Evolutionary conservation across 2,113 vertebrate genomes (phyloP).

Genomic region (Pituophis catenifer): DNA sequence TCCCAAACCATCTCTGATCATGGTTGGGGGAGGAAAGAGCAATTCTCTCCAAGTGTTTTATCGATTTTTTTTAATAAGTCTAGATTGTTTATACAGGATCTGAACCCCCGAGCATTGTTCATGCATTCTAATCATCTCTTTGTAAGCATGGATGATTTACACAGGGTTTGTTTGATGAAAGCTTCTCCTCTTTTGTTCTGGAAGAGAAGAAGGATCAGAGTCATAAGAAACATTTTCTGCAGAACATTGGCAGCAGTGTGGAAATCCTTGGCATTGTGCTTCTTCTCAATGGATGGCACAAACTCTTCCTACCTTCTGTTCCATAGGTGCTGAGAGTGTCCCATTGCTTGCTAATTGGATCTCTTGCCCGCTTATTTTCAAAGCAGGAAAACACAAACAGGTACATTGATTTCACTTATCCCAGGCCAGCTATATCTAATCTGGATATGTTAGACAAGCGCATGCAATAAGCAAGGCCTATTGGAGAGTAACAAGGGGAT

Average conservation of each 20-base stretch:
- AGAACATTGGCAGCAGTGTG: background rate
- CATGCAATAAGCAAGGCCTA: background rate
- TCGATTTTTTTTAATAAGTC: background rate
- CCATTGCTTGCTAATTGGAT: background rate
- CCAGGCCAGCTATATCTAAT: background rate
- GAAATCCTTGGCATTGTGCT: rapidly evolving
- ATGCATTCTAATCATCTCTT: background rate
- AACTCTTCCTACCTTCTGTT: background rate
- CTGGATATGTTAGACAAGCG: background rate
- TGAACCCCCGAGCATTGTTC: background rate
- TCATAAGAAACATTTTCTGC: background rate
- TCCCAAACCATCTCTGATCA: background rate
- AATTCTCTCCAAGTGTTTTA: background rate
- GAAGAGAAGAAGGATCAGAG: background rate
- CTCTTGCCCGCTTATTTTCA: background rate
- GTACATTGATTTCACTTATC: background rate
- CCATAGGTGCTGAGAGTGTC: background rate
- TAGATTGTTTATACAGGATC: constrained; percentile 11
- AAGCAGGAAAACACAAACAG: background rate
- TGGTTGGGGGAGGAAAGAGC: background rate
- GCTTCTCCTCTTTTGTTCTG: constrained; percentile 7
- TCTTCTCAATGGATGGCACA: background rate
- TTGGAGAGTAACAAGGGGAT: background rate
- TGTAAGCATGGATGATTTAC: constrained; percentile 14
- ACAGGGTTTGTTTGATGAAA: background rate